Evolutionary conservation across 2,113 vertebrate genomes (phyloP).

Genomic region (Tetrax tetrax): DNA sequence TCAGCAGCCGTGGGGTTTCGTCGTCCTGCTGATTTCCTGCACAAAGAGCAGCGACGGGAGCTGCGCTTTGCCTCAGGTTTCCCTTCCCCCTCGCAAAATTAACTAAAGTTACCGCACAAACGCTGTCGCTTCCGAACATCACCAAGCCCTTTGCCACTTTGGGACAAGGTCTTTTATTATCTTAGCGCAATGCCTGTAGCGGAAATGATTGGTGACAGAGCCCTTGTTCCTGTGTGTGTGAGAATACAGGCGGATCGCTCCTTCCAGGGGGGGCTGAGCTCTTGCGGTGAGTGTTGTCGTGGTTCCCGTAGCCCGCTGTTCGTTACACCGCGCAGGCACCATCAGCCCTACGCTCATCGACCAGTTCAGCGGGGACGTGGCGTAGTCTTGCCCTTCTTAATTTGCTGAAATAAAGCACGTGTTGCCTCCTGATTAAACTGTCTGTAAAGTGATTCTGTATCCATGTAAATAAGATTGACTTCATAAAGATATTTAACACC

Average conservation of each 20-base stretch:
- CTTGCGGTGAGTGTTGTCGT: not conserved
- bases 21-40: conserved; percentile 1
- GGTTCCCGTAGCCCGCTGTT: conserved; percentile 6
- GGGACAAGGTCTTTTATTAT: conserved; percentile 32
- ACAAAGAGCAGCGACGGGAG: not conserved
- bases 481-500: conserved; percentile 72
- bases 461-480: conserved; percentile 76
- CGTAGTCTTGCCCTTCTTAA: conserved; percentile 28
- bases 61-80: conserved; percentile 21
- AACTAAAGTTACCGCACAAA: not conserved
- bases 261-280: not conserved
- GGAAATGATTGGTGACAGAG: conserved; percentile 35
- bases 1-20: not conserved
- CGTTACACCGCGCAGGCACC: not conserved
- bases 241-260: not conserved
- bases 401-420: conserved; percentile 67
- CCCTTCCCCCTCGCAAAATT: not conserved
- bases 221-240: not conserved
- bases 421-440: conserved; percentile 50
- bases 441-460: conserved; percentile 75
- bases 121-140: not conserved
- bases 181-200: not conserved
- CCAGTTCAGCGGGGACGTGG: conserved; percentile 18
- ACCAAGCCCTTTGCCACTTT: not conserved
- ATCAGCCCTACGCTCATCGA: not conserved